Evolutionary conservation across 37 sponge, comb jelly and placozoan species (phyloP), one percentile per base, ranked within the genome.

Genomic region (Crambe crambe): DNA sequence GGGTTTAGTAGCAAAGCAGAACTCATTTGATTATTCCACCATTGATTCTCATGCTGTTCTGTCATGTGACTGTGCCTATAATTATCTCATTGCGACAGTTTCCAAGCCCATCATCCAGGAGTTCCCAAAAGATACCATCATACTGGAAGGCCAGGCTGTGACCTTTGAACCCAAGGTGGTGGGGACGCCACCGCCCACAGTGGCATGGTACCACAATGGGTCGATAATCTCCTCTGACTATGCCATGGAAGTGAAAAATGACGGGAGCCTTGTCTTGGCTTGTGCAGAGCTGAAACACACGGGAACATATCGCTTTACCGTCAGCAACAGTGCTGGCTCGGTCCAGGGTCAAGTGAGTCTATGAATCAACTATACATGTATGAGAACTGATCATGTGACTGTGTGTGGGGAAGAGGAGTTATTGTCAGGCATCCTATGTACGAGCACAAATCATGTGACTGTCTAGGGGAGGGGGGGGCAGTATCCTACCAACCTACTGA

Each of bases 301-400:
- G 18, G 87, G 87, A 2, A 51, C 44, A 38, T 87, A 87, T 61
- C 42, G 58, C n/a, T 87, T 56, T 70, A 80, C 75, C 0, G 87
- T 80, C 58, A 80, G 81, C 60, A 87, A 87, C 70, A 73, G 15
- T 18, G 59, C 71, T 29, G 81, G 81, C 30, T 74, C 81, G 37
- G 37, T 80, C 4, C 67, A 80, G 60, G 87, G 87, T 22, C 68
- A 80, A 75, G 78, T 85, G 8, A 29, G 72, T 54, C 3, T 18
- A 31, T 10, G n/a, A n/a, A n/a, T n/a, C n/a, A n/a, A n/a, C n/a
- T n/a, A n/a, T n/a, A n/a, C 21, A 54, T 54, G 56, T 54, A 54
- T 54, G 10, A 18, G 56, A 54, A 54, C 17, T 54, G 18, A 54
- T 54, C n/a, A n/a, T n/a, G n/a, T n/a, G n/a, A n/a, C n/a, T n/a